Base-by-base conservation (phyloP, 2,888 invertebrate genomes). In the Chouioia cunea region DNA sequence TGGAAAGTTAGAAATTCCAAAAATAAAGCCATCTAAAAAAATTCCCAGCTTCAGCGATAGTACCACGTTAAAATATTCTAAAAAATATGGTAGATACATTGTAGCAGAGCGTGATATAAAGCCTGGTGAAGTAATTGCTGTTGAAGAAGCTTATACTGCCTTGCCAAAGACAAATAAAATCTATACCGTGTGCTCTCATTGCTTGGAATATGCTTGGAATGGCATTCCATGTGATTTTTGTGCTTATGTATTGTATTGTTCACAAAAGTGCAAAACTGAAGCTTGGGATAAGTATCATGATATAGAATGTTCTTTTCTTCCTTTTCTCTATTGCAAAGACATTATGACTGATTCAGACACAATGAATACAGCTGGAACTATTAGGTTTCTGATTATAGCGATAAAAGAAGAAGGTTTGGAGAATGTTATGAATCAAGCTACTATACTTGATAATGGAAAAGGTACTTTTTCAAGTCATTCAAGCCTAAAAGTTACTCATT, bases 61-160 rank as follows among this genome's bases (percentile, higher is more conserved):
- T 36, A 36, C 10, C 12, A 1, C 12, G 36, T 36, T 63, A 10
- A 63, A 52, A 15, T 88, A 88, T 70, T 87, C 85, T 36, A 77
- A 88, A 58, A 86, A 88, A 36, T 88, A 90, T 84, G 95, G 95
- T 0, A 88, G 94, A 54, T 91, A 91, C 82, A 86, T 95, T 3
- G 85, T 92, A 64, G 92, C 94, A 0, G 89, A 87, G 20, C 88
- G 88, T 71, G 89, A 92, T 79, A 90, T 95, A 68, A 82, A 86
- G 76, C 90, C 92, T 0, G 94, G 94, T 59, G 94, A 96, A 82
- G 86, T 95, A 3, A 82, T 97, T 47, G 91, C 90, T 0, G 87
- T 92, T 58, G 97, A 97, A 84, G 88, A 91, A 67, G 93, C 96
- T 0, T 96, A 91, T 81, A 87, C 90, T 23, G 87, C 89, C 2